Base-by-base conservation (phyloP, 2,888 invertebrate species). In the Clunio marinus region DNA sequence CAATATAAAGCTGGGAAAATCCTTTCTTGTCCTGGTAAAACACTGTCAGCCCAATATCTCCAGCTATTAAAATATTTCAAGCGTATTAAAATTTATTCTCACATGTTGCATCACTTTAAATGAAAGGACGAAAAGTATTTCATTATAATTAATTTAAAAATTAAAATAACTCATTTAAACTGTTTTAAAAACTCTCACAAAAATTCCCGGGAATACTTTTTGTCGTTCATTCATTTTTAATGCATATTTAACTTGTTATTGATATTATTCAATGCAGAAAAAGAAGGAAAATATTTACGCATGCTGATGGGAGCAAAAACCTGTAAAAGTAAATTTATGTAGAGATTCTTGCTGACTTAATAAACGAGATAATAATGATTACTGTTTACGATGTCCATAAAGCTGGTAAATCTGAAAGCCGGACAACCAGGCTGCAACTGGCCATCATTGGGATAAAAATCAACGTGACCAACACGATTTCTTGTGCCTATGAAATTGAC, bases 401-500 rank as follows among this genome's bases (percentile, higher is more conserved):
- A 59, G 27, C 35, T 59, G 8, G 10, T 22, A 22, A 59, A 59
- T 20, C 20, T 32, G 22, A 35, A 59, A n/a, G 35, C 17, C n/a
- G 63, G 45, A 41, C 63, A 63, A 27, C 46, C 63, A 3, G 63
- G 63, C 27, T 63, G 63, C 15, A 45, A 7, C n/a, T 41, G 22
- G 3, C 63, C 63, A 28, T 46, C 17, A 15, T 63, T 63, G 2
- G 63, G 63, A 45, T 25, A 63, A n/a, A 45, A 63, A 25, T 63
- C 45, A 63, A 63, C 63, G 17, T 63, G 63, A 41, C 45, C 63
- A 27, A 32, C 32, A 27, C 25, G 41, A 20, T 63, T 22, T 13
- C 4, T 17, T 17, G 63, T 63, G 28, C 63, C 63, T 17, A 41
- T 25, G 45, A 63, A 63, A 27, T 17, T 46, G 27, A 86, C 86